A percentile compares a stretch with the other conserved stretches of the same genome.
phyloP scores from a whole-genome alignment of 2,888 invertebrate genomes.

The Tetropium fuscum region DNA sequence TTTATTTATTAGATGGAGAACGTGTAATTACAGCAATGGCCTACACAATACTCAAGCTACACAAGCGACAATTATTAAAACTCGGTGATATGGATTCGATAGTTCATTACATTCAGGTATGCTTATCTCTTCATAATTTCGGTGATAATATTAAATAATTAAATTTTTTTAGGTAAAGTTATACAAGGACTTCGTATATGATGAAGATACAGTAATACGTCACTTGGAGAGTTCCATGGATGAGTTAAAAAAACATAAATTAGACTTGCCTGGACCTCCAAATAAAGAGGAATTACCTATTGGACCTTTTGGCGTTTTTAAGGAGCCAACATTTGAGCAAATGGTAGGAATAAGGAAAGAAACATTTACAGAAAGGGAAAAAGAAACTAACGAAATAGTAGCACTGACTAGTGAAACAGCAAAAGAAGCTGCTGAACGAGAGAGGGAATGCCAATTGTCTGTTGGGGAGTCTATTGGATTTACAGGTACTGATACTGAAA shows the following conservation, averaged over 20 bases:
- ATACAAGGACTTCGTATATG: conserved; percentile 92
- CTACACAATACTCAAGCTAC: conserved; percentile 93
- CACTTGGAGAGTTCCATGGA: conserved; percentile 88
- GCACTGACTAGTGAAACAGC: conserved; percentile 74
- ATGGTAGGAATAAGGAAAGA: conserved; percentile 85
- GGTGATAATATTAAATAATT: too few relatives aligned
- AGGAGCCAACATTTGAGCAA: conserved; percentile 82
- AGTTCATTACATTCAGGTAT: conserved; percentile 85
- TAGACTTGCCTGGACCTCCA: conserved; percentile 86
- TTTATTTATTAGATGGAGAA: conserved; percentile 96
- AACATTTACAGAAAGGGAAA: conserved; percentile 84
- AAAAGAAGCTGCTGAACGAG: conserved; percentile 62
- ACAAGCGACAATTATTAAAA: conserved; percentile 84
- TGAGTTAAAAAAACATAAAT: conserved; percentile 85
- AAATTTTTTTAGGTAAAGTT: conserved; percentile 76
- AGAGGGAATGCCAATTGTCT: conserved; percentile 69
- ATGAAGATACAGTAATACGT: conserved; percentile 91
- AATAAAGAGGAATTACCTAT: conserved; percentile 85
- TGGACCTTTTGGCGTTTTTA: conserved; percentile 85
- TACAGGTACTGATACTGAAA: conserved; percentile 69
- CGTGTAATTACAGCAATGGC: conserved; percentile 95
- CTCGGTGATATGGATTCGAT: conserved; percentile 90
- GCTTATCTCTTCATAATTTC: too few relatives aligned
- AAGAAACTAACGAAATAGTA: conserved; percentile 81
- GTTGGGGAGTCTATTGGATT: conserved; percentile 69